These are phyloP conservation scores for Folsomia candida DNA, from an alignment of 2,888 invertebrate species.

Conservation along the genomic window DNA sequence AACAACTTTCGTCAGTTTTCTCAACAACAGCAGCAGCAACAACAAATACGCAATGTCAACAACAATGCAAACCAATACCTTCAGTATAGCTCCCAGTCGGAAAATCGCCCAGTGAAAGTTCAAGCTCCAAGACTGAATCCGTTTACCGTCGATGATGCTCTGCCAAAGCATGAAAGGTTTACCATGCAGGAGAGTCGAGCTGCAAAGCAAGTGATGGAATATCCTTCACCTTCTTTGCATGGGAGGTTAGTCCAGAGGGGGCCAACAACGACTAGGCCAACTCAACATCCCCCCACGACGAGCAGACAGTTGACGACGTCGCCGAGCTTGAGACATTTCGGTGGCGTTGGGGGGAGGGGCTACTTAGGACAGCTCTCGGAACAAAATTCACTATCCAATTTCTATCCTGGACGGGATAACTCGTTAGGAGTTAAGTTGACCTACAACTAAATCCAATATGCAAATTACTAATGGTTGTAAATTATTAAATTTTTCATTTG, in stretches of 20 bases:
- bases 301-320: not conserved
- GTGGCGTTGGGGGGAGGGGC: conserved; percentile 14
- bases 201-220: conserved; percentile 31
- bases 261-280: not conserved
- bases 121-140: conserved; percentile 9
- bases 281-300: not conserved
- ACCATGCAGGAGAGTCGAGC: conserved; percentile 37
- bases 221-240: not conserved
- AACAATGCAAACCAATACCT: conserved; percentile 7
- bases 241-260: not conserved
- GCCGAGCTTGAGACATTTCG: not conserved
- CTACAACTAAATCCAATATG: conserved; percentile 11
- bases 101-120: conserved; percentile 9
- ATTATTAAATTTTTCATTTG: not conserved
- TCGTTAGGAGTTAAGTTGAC: conserved; percentile 30
- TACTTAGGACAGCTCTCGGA: conserved; percentile 19
- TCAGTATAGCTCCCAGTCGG: conserved; percentile 13
- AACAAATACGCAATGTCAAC: not conserved
- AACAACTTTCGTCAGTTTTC: conserved; percentile 1
- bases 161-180: conserved; percentile 19
- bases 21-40: conserved; percentile 3
- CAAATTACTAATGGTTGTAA: not conserved
- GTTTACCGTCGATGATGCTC: not conserved
- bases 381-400: conserved; percentile 25
- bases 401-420: conserved; percentile 37